Evolutionary conservation across 2,888 invertebrate genomes (phyloP).

Genomic region (Acrocera orbiculus): DNA sequence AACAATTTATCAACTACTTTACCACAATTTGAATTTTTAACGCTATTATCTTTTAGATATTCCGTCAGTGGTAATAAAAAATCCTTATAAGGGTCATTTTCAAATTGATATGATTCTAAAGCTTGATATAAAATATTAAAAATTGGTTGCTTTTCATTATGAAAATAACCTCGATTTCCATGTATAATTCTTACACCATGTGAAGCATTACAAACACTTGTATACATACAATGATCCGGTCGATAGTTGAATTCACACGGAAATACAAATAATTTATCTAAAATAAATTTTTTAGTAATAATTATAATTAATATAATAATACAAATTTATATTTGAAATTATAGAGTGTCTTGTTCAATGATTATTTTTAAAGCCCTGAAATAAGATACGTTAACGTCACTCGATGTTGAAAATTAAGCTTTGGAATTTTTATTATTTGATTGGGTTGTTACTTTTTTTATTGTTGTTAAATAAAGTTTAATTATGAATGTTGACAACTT

Average conservation of each 20-base stretch:
- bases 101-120: constrained; percentile 39
- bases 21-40: constrained; percentile 45
- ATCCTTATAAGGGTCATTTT: constrained; percentile 42
- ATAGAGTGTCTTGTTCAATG: too few relatives aligned
- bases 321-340: background rate
- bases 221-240: constrained; percentile 93
- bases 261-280: constrained; percentile 58
- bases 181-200: constrained; percentile 69
- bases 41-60: constrained; percentile 35
- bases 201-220: constrained; percentile 55
- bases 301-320: background rate
- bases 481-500: too few relatives aligned
- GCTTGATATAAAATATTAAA: constrained; percentile 55
- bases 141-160: constrained; percentile 67
- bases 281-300: constrained; percentile 27
- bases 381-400: too few relatives aligned
- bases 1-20: constrained; percentile 39
- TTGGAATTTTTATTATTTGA: too few relatives aligned
- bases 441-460: too few relatives aligned
- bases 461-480: too few relatives aligned
- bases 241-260: constrained; percentile 83
- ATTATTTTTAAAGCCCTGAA: too few relatives aligned
- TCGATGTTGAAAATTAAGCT: too few relatives aligned
- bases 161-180: constrained; percentile 75
- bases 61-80: constrained; percentile 35